Conservation (phyloP, 2,888 invertebrate species). For the Thera obeliscata region DNA sequence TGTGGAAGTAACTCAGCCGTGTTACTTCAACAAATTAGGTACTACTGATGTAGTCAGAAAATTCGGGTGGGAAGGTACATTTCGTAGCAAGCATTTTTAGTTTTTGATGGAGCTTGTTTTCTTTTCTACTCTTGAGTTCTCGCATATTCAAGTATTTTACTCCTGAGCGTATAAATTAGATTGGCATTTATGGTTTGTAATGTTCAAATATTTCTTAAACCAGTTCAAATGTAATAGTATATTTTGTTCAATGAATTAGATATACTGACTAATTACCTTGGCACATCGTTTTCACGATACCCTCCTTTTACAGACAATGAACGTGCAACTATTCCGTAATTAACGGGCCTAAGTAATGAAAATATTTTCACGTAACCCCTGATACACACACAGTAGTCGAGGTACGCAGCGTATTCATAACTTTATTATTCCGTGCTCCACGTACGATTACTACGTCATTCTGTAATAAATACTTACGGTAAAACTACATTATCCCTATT, state of each 20-base stretch:
- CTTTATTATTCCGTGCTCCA: conserved; percentile 21
- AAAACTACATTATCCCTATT: neutral
- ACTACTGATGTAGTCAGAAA: too few relatives aligned
- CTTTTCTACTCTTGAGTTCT: too few relatives aligned
- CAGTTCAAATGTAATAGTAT: neutral
- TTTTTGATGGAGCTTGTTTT: too few relatives aligned
- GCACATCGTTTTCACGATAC: conserved; percentile 11
- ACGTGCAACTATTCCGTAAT: conserved; percentile 38
- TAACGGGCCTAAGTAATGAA: conserved; percentile 32
- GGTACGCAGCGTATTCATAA: conserved; percentile 3
- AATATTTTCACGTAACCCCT: conserved; percentile 34
- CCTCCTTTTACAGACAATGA: conserved; percentile 21
- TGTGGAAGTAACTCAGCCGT: conserved; percentile 1
- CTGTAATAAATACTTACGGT: conserved; percentile 18
- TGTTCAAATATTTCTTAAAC: too few relatives aligned
- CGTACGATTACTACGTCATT: conserved; percentile 17
- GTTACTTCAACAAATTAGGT: too few relatives aligned
- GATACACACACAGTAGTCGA: conserved; percentile 5
- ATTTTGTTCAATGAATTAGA: neutral
- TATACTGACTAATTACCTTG: neutral
- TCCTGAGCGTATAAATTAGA: too few relatives aligned
- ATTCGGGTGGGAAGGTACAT: neutral
- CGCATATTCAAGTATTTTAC: too few relatives aligned
- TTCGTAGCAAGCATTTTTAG: neutral
- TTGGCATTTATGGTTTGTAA: too few relatives aligned